phyloP scores from a whole-genome alignment of 2,797 vertebrate species.

The Chrysocyon brachyurus region DNA sequence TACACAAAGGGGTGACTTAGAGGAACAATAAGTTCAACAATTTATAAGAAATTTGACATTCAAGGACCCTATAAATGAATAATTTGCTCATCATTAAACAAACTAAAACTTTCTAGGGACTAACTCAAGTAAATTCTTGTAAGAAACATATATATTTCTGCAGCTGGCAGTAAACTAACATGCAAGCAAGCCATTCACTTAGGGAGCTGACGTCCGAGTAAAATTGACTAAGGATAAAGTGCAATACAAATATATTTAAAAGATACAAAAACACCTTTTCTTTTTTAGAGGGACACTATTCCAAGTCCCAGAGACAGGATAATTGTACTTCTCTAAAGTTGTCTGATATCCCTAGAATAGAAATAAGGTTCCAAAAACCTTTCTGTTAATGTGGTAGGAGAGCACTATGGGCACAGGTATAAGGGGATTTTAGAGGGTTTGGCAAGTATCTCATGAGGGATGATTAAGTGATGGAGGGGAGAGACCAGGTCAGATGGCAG shows the following conservation, averaged over 20 bases:
- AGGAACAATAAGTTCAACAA: constrained; percentile 12
- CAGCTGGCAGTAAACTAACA: not conserved
- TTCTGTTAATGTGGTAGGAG: not conserved
- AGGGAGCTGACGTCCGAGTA: not conserved
- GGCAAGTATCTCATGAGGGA: not conserved
- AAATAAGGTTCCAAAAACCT: not conserved
- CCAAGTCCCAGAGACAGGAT: not conserved
- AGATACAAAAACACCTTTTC: not conserved
- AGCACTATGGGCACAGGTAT: not conserved
- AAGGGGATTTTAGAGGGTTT: not conserved
- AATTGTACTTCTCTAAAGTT: not conserved
- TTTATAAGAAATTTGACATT: constrained; percentile 33
- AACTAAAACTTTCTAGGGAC: constrained; percentile 8
- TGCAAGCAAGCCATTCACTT: not conserved
- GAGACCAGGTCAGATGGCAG: not conserved
- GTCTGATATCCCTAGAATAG: not conserved
- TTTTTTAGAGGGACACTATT: not conserved
- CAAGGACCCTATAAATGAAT: not conserved
- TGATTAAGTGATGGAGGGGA: not conserved
- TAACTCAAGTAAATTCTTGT: constrained; percentile 30
- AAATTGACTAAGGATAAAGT: constrained; percentile 1
- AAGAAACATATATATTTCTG: not conserved
- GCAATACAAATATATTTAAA: not conserved
- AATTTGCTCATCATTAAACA: constrained; percentile 20
- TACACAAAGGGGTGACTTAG: not conserved